Percentiles rank a stretch among this genome's conserved stretches.
phyloP scores from a whole-genome alignment of 2,113 vertebrate species.

The Marmota flaviventris region DNA sequence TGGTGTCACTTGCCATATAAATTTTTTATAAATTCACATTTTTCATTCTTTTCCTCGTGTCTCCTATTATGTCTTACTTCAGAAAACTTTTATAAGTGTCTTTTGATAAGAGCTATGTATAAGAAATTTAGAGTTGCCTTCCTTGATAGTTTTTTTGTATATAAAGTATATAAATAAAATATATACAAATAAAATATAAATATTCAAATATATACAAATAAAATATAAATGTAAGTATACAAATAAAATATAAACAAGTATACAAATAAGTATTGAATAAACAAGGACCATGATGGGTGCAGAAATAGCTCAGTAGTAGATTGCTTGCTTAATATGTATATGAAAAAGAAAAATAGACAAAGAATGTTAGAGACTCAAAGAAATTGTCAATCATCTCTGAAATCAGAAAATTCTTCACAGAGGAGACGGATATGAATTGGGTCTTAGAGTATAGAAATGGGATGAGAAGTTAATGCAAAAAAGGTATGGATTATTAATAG shows the following conservation, averaged over 20 bases:
- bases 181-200: no score
- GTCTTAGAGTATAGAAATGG: not conserved
- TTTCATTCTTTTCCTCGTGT: conserved; percentile 20
- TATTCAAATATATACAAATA: no score
- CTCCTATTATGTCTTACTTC: not conserved
- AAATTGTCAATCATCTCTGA: not conserved
- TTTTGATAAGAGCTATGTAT: conserved; percentile 7
- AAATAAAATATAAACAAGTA: not conserved
- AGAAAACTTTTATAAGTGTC: not conserved
- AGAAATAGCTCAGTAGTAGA: not conserved
- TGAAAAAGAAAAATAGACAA: not conserved
- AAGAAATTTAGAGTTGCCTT: not conserved
- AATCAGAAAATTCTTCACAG: not conserved
- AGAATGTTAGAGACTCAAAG: not conserved
- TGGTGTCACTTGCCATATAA: conserved; percentile 3
- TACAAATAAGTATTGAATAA: not conserved
- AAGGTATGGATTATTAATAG: not conserved
- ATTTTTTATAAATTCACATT: not conserved
- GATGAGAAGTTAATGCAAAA: not conserved
- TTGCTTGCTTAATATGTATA: no score
- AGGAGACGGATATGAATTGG: not conserved
- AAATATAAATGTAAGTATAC: not conserved
- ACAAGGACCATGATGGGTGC: not conserved
- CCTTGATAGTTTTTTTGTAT: not conserved
- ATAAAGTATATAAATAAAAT: no score